Conservation (phyloP, 1,140 invertebrate genomes). For the Scaptomyza graminum region DNA sequence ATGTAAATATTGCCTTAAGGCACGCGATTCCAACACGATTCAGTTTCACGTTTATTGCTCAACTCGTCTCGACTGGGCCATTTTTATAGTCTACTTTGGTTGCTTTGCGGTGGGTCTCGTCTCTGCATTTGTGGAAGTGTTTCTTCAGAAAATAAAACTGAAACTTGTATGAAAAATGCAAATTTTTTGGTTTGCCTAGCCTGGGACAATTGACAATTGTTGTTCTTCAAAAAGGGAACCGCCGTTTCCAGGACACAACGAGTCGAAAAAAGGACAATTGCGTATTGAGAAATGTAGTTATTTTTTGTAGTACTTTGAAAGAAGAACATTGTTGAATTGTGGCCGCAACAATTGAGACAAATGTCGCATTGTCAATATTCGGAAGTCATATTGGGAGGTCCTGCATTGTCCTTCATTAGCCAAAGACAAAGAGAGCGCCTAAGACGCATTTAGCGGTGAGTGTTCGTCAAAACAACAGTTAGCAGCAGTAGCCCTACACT, state of each 20-base stretch:
- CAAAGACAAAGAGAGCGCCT: slow-evolving; percentile 31
- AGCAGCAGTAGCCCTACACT: neutral
- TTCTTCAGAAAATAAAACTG: slow-evolving; percentile 54
- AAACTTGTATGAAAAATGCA: slow-evolving; percentile 66
- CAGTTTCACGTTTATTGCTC: slow-evolving; percentile 60
- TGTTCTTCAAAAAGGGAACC: slow-evolving; percentile 55
- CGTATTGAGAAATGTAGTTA: slow-evolving; percentile 75
- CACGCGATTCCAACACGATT: slow-evolving; percentile 62
- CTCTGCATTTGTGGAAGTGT: slow-evolving; percentile 22
- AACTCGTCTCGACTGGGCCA: slow-evolving; percentile 47
- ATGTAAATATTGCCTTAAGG: slow-evolving; percentile 78
- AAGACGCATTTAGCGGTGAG: slow-evolving; percentile 71
- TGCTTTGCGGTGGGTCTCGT: slow-evolving; percentile 71
- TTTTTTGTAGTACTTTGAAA: slow-evolving; percentile 40
- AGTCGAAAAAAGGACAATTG: slow-evolving; percentile 70
- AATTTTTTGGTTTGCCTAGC: slow-evolving; percentile 42
- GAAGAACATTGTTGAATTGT: neutral
- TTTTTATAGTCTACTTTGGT: slow-evolving; percentile 62
- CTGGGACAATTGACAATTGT: slow-evolving; percentile 56
- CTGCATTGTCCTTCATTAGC: slow-evolving; percentile 42
- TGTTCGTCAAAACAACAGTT: slow-evolving; percentile 59
- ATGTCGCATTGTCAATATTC: slow-evolving; percentile 57
- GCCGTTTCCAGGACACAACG: slow-evolving; percentile 32
- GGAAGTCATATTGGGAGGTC: slow-evolving; percentile 78
- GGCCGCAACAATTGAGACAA: slow-evolving; percentile 58